Evolutionary conservation across 2,888 invertebrate species (phyloP), one percentile per base, ranked within the genome.

Genomic region (Apodemia duryi): DNA sequence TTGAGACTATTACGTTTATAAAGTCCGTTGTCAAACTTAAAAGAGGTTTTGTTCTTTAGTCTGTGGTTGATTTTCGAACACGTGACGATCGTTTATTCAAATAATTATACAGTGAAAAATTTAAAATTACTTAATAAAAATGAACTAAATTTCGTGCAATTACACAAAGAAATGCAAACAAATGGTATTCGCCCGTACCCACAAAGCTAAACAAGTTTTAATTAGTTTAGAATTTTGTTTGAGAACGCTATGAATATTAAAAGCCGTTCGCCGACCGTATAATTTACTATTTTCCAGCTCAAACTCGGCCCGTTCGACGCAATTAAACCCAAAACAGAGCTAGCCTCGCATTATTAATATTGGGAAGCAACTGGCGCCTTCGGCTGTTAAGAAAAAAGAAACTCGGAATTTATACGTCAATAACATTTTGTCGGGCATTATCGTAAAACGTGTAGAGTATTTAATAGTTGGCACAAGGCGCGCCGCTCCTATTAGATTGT

Each of bases 201-300:
- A 75, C 75, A 76, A 77, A 80, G 80, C 80, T 85, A 84, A 83
- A 84, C 84, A 84, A 83, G 76, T 87, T 87, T 88, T 89, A 88
- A 89, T 90, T 88, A 85, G 86, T 89, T 88, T 84, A 85, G 83
- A 85, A 86, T 84, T 86, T 88, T 86, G 86, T 88, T 86, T 85
- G 86, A 86, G 83, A 86, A 85, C 81, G 85, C 86, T 86, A 89
- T 89, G 90, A 88, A 89, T 89, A 90, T 89, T 88, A 88, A 91
- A 86, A 86, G 79, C 82, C 57, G 57, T 60, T 81, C 82, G 83
- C 82, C 83, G 85, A 77, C 84, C 83, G 82, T 85, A 87, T 87
- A 88, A 89, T 89, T 91, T 88, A 89, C 85, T 83, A 83, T 82
- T 81, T 74, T 75, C 82, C 76, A 76, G 78, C 61, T 74, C 75